Evolutionary conservation across 2,113 vertebrate species (phyloP).

Genomic region (Pachypanchax playfairii): DNA sequence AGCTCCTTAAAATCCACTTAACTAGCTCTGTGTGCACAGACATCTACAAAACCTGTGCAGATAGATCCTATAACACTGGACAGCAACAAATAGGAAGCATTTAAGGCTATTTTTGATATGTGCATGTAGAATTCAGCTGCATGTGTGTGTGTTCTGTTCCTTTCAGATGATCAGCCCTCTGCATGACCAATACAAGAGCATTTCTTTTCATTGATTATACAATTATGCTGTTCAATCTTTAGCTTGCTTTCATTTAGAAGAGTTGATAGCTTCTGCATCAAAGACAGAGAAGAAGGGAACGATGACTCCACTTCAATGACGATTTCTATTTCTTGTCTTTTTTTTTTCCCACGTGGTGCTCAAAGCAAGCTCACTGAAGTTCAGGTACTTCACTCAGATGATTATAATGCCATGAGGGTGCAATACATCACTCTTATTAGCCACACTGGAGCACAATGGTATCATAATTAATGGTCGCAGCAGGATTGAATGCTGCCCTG

Average conservation of each 20-base stretch:
- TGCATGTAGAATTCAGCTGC: too few species aligned
- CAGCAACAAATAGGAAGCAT: not conserved
- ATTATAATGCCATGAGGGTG: conserved; percentile 81
- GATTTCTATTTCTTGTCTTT: conserved; percentile 33
- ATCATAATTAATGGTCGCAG: conserved; percentile 85
- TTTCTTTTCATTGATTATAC: conserved; percentile 80
- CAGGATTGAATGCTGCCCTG: conserved; percentile 81
- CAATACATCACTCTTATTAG: conserved; percentile 84
- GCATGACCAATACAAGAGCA: conserved; percentile 74
- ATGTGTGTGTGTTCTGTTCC: conserved; percentile 16
- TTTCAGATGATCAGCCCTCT: conserved; percentile 46
- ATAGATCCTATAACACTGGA: conserved; percentile 31
- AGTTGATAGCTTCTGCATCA: conserved; percentile 21
- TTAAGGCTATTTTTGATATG: too few species aligned
- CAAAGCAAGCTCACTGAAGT: conserved; percentile 64
- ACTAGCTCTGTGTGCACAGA: conserved; percentile 49
- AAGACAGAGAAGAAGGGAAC: conserved; percentile 38
- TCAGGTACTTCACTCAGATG: conserved; percentile 82
- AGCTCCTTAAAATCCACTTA: conserved; percentile 67
- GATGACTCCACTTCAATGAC: conserved; percentile 22
- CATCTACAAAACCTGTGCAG: conserved; percentile 28
- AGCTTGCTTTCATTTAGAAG: conserved; percentile 33
- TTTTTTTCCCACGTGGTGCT: conserved; percentile 48
- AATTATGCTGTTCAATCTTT: conserved; percentile 76
- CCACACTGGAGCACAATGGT: conserved; percentile 82